A percentile compares a stretch with the other conserved stretches of the same genome.
phyloP scores from a whole-genome alignment of 2,797 vertebrate genomes.

The Semotilus atromaculatus region DNA sequence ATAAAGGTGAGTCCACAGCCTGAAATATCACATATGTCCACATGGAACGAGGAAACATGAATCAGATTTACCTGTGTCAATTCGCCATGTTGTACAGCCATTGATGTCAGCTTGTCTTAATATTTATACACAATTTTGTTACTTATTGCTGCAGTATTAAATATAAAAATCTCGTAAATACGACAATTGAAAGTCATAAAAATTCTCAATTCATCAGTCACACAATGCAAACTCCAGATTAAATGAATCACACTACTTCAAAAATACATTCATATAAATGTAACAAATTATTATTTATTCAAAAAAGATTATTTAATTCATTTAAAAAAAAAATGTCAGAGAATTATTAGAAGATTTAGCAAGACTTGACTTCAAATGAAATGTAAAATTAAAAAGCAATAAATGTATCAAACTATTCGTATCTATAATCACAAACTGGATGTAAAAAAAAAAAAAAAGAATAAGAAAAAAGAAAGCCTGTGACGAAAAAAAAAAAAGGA shows the following conservation, averaged over 20 bases:
- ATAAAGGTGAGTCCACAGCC: neutral
- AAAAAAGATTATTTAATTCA: too few species aligned
- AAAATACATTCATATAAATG: neutral
- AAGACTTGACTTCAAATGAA: neutral
- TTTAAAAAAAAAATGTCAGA: neutral
- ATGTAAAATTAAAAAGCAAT: neutral
- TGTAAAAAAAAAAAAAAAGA: neutral
- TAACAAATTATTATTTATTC: too few species aligned
- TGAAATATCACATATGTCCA: neutral
- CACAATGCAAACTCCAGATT: neutral
- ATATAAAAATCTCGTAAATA: neutral
- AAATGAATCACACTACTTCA: neutral
- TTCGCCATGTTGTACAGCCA: fast-evolving
- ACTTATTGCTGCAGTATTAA: neutral
- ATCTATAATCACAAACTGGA: neutral
- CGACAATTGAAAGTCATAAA: neutral
- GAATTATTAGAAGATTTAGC: neutral
- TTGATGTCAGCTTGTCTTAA: neutral
- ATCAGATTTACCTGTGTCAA: neutral
- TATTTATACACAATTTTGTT: neutral
- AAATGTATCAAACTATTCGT: neutral
- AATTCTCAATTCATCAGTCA: neutral
- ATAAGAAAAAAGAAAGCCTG: neutral
- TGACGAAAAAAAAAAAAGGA: too few species aligned
- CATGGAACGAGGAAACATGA: slow-evolving; percentile 7